phyloP scores from a whole-genome alignment of 2,113 vertebrate species.

The Taurulus bubalis region DNA sequence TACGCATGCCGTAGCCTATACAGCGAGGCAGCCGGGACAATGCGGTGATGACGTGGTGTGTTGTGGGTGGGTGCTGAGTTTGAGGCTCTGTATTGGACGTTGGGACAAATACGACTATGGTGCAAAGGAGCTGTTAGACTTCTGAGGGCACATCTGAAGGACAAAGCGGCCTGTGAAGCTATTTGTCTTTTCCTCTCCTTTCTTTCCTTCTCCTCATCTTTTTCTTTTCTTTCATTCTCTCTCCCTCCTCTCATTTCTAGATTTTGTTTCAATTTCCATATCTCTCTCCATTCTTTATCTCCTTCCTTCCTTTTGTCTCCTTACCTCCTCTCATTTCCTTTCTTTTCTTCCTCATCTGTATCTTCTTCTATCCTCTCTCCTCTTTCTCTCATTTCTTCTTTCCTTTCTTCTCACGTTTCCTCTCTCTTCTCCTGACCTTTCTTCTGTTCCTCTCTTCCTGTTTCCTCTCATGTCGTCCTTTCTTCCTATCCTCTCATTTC shows the following conservation, averaged over 20 bases:
- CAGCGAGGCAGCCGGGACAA: conserved; percentile 5
- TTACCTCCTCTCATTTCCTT: not conserved
- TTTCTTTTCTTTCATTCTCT: not conserved
- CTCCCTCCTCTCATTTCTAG: not conserved
- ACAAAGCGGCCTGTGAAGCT: conserved; percentile 10
- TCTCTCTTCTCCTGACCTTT: not conserved
- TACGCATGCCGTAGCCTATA: not conserved
- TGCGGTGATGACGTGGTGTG: conserved; percentile 34
- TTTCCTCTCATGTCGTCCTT: not conserved
- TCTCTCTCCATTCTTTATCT: not conserved
- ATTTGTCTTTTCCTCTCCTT: not conserved
- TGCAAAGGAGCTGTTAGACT: conserved; percentile 37
- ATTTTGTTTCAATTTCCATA: not conserved
- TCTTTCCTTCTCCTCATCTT: not conserved
- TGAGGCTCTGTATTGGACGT: conserved; percentile 42
- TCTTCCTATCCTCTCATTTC: not conserved
- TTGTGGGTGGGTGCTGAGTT: conserved; percentile 15
- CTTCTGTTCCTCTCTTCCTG: not conserved
- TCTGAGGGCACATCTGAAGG: conserved; percentile 48
- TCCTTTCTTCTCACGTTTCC: not conserved
- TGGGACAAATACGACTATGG: conserved; percentile 22
- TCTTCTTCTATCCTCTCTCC: not conserved
- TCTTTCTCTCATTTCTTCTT: not conserved
- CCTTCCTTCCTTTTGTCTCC: not conserved
- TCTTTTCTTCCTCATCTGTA: not conserved